Base-by-base conservation (phyloP, 2,797 vertebrate species). In the Florisuga fusca region DNA sequence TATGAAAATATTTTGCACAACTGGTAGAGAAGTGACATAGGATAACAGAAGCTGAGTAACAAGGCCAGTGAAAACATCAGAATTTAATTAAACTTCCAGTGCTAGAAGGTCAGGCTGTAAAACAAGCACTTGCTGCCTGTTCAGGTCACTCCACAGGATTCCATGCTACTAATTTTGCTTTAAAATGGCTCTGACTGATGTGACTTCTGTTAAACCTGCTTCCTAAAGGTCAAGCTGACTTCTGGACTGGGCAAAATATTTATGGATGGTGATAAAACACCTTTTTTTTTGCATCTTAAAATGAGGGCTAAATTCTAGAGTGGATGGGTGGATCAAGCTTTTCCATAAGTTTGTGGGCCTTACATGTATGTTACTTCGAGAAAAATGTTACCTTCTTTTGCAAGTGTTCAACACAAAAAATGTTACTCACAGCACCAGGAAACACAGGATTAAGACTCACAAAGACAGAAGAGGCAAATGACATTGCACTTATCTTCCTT, bases 141-240 rank as follows among this genome's bases (percentile, higher is more conserved):
- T 68, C 33, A 89, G 89, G 66, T 89, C 78, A 73, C 41, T 59
- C 66, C 38, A 43, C 59, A 53, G 58, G 58, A 81, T 88, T 89
- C 73, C 48, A 26, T 63, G 68, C 48, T 72, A 38, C 62, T 89
- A 73, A 69, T 88, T 94, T 84, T 84, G 33, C 67, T 91, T 93
- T 94, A 63, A 84, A 90, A 50, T 68, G 26, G 19, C 12, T 84
- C n/a, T 75, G 50, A 72, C 68, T 77, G 61, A 77, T 80, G 26
- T 15, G 45, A 54, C 14, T 68, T 85, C 38, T 72, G 38, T 74
- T 62, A 64, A 55, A 78, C 57, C 20, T 45, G 55, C 36, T 62
- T 87, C n/a, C 20, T 69, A 59, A 64, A 69, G 15, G 13, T 87
- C 58, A 87, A 68, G n/a, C 5, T 61, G 72, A 64, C 41, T 92